Conservation (phyloP, 2,888 invertebrate genomes). For the Stenodera caucasica region DNA sequence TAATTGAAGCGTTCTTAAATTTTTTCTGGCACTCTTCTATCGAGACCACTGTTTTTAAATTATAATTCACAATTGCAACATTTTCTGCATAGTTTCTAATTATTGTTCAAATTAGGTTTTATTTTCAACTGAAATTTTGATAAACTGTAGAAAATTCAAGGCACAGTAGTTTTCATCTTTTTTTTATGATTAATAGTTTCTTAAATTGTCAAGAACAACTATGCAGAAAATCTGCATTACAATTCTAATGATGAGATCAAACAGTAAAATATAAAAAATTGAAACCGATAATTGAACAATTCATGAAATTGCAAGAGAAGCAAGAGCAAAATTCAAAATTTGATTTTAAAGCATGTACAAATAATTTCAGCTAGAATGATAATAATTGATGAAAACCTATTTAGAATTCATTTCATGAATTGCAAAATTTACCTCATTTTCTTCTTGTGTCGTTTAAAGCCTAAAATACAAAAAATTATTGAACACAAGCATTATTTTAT, state of each 20-base stretch:
- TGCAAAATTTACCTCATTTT: slow-evolving; percentile 16
- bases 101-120: slow-evolving; percentile 5
- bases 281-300: slow-evolving; percentile 6
- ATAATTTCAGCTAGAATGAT: no score
- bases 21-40: no score
- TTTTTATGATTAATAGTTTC: slow-evolving; percentile 36
- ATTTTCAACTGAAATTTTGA: slow-evolving; percentile 37
- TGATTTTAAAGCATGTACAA: no score
- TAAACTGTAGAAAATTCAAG: slow-evolving; percentile 46
- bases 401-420: slow-evolving; percentile 16
- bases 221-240: not conserved
- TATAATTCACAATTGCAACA: not conserved
- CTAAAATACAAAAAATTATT: slow-evolving; percentile 13
- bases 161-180: slow-evolving; percentile 48
- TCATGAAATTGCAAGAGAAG: slow-evolving; percentile 15
- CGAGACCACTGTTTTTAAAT: slow-evolving; percentile 5
- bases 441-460: no score
- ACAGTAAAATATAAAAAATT: slow-evolving; percentile 7
- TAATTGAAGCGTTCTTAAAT: no score
- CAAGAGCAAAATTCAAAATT: not conserved
- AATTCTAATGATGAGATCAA: slow-evolving; percentile 23
- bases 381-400: no score
- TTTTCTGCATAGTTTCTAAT: slow-evolving; percentile 11
- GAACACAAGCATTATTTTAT: slow-evolving; percentile 28
- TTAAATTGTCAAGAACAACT: slow-evolving; percentile 11